Conservation (phyloP, 2,113 vertebrate species). For the Grallaria varia region DNA sequence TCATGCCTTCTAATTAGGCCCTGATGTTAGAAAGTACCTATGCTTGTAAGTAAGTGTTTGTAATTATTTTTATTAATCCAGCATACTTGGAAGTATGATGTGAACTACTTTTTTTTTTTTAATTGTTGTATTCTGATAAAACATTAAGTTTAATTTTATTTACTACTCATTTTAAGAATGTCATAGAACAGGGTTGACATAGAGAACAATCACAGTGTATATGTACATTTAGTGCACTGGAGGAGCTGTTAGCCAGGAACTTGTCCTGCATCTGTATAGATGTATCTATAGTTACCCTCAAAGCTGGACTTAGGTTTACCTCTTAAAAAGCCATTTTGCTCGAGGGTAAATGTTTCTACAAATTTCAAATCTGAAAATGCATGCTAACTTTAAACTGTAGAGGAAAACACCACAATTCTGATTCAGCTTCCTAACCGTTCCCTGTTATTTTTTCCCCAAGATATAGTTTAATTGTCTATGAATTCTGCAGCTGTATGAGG, state of each 20-base stretch:
- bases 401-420: not conserved
- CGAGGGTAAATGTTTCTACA: not conserved
- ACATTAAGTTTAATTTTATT: not conserved
- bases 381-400: not conserved
- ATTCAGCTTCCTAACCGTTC: not conserved
- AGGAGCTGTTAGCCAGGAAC: not conserved
- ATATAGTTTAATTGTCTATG: not conserved
- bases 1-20: not conserved
- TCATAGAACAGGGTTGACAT: not conserved
- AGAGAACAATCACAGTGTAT: not conserved
- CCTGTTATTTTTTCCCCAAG: not conserved
- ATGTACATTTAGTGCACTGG: not conserved
- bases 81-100: not conserved
- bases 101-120: not conserved
- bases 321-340: not conserved
- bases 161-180: not conserved
- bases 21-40: not conserved
- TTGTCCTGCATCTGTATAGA: not conserved
- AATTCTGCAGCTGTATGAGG: not conserved
- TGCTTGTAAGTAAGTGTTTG: not conserved
- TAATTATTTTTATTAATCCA: not conserved
- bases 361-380: not conserved
- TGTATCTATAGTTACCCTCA: not conserved
- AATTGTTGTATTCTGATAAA: not conserved
- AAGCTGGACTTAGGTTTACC: not conserved